These are phyloP conservation scores for Ciconia boyciana DNA, from an alignment of 2,113 vertebrate genomes.

Conservation along the genomic window DNA sequence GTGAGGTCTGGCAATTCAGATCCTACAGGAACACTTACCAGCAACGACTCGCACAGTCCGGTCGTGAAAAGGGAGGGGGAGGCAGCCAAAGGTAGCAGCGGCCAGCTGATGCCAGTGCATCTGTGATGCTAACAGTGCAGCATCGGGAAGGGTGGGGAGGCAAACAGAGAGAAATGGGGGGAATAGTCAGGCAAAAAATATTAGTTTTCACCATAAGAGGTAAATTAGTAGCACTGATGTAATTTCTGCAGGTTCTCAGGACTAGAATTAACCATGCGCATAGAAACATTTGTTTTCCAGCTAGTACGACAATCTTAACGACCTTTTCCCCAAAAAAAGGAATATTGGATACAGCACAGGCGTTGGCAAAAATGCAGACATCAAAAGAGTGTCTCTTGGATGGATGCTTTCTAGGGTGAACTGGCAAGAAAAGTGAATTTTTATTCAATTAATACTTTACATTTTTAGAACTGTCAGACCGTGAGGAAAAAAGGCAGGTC, in stretches of 20 bases:
- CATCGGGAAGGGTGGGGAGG: background rate
- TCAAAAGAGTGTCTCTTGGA: background rate
- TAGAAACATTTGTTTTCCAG: background rate
- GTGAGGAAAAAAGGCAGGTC: background rate
- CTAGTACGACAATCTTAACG: background rate
- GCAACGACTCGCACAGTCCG: accelerated
- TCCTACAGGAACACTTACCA: background rate
- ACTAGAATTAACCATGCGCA: background rate
- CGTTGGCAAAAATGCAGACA: background rate
- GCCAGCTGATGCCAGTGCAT: background rate
- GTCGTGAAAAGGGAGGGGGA: background rate
- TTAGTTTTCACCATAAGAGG: background rate
- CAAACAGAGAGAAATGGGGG: background rate
- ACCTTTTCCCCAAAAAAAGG: background rate
- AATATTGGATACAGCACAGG: background rate
- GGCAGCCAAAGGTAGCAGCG: background rate
- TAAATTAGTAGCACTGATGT: background rate
- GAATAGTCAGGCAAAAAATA: background rate
- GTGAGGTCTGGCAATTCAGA: background rate
- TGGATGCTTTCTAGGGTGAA: background rate
- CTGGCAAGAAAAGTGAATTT: background rate
- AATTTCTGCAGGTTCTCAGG: background rate
- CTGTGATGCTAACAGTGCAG: background rate
- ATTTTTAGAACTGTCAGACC: background rate
- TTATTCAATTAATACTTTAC: background rate